Conservation (phyloP, 2,888 invertebrate genomes). For the Chrysolina americana region DNA sequence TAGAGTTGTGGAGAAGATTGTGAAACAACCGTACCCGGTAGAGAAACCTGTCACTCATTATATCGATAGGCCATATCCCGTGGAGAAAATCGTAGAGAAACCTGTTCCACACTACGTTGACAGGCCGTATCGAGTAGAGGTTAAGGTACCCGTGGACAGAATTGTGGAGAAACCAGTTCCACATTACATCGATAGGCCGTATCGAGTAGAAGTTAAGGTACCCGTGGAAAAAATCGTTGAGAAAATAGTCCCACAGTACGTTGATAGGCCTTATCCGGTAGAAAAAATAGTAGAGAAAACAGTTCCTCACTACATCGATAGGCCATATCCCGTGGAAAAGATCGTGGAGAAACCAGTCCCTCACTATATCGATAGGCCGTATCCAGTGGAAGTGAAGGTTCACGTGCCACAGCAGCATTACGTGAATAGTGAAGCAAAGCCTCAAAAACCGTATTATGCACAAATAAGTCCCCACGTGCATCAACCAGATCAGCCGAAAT, state of each 20-base stretch:
- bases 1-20: conserved; percentile 55
- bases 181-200: conserved; percentile 59
- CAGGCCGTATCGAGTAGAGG: conserved; percentile 62
- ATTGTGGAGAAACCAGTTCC: conserved; percentile 66
- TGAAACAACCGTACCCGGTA: conserved; percentile 49
- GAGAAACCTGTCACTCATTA: conserved; percentile 70
- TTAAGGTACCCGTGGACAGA: conserved; percentile 54
- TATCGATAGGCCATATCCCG: conserved; percentile 69
- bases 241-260: conserved; percentile 69
- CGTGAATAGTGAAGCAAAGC: conserved; percentile 42
- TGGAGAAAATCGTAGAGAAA: conserved; percentile 72
- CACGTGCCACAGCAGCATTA: conserved; percentile 52
- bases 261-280: conserved; percentile 70
- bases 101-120: conserved; percentile 72
- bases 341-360: conserved; percentile 60
- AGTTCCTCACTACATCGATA: conserved; percentile 71
- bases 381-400: conserved; percentile 52
- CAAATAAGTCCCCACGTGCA: neutral
- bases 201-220: conserved; percentile 69
- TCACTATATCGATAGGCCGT: conserved; percentile 55
- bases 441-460: neutral
- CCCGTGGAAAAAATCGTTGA: conserved; percentile 70
- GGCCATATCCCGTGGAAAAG: conserved; percentile 68
- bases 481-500: neutral
- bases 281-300: conserved; percentile 73